Conservation (phyloP, 2,888 invertebrate genomes). For the Crocallis elinguaria region DNA sequence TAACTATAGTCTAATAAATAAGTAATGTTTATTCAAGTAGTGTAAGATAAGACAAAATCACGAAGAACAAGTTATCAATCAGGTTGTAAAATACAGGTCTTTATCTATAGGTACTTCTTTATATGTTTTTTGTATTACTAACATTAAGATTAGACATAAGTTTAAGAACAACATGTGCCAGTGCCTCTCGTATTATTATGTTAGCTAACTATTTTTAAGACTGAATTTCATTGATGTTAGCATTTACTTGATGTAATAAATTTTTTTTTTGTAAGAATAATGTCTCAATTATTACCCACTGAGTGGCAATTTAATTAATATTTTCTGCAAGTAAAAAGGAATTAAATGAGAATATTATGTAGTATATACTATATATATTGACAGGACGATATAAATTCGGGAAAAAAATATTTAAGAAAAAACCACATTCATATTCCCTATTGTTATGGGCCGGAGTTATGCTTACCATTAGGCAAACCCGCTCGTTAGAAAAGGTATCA, state of each 20-base stretch:
- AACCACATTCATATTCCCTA: too few relatives aligned
- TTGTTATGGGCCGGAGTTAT: too few relatives aligned
- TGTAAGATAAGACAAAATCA: neutral
- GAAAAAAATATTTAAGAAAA: too few relatives aligned
- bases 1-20: neutral
- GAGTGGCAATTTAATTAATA: too few relatives aligned
- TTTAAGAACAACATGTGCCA: slow-evolving; percentile 67
- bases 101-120: slow-evolving; percentile 34
- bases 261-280: slow-evolving; percentile 55
- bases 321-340: too few relatives aligned
- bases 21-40: neutral
- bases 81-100: slow-evolving; percentile 57
- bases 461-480: too few relatives aligned
- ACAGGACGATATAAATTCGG: too few relatives aligned
- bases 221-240: slow-evolving; percentile 74
- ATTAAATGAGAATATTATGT: too few relatives aligned
- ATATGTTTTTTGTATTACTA: slow-evolving; percentile 35
- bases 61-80: slow-evolving; percentile 28
- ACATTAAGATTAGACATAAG: slow-evolving; percentile 46
- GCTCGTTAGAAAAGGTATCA: too few relatives aligned
- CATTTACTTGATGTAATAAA: slow-evolving; percentile 76
- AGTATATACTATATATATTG: too few relatives aligned
- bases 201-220: slow-evolving; percentile 75
- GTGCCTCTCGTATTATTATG: slow-evolving; percentile 76
- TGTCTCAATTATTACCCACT: neutral